Evolutionary conservation across 2,113 vertebrate species (phyloP), one percentile per base, ranked within the genome.

Genomic region (Eudyptes chrysolophus): DNA sequence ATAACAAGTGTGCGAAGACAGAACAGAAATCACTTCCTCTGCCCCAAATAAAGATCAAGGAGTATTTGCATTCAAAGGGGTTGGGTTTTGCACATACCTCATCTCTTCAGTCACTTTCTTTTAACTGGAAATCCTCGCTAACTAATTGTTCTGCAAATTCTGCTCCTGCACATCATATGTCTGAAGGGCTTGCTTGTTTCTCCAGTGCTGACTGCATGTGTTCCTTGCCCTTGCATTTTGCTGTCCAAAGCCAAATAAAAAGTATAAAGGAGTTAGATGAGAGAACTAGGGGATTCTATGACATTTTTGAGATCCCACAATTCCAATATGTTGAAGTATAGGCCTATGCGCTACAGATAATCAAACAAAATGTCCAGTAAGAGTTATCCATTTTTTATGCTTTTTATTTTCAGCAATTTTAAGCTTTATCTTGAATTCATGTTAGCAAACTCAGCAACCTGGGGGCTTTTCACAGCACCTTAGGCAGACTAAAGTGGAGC

Each of bases 111-210:
- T 52, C 70, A 77, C 91, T 88, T 91, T 95, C 69, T 96, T 95
- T 96, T 97, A 96, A 96, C 84, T 97, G 80, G 52, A 94, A 95
- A 96, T 94, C 55, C 77, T 94, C 42, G 21, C 52, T 68, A 88
- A 90, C 92, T 82, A 87, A 80, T 96, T 68, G 34, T 62, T 94
- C 62, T 83, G 55, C 29, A 83, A 83, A 90, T 92, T 96, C 61
- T 89, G 46, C 78, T 91, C 68, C 91, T 70, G 85, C 62, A 74
- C 29, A 88, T 76, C 48, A 6, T 89, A 46, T 29, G 32, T 74
- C 55, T 84, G 72, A 87, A 74, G 79, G 65, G 44, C 38, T 88
- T 81, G 16, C 34, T 82, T 86, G 38, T 77, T 93, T 82, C 48
- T 61, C 25, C 4, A 2, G 12, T 76, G 22, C 48, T 74, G 24